Conservation (phyloP, 2,888 invertebrate species). For the Tortrix viridana region DNA sequence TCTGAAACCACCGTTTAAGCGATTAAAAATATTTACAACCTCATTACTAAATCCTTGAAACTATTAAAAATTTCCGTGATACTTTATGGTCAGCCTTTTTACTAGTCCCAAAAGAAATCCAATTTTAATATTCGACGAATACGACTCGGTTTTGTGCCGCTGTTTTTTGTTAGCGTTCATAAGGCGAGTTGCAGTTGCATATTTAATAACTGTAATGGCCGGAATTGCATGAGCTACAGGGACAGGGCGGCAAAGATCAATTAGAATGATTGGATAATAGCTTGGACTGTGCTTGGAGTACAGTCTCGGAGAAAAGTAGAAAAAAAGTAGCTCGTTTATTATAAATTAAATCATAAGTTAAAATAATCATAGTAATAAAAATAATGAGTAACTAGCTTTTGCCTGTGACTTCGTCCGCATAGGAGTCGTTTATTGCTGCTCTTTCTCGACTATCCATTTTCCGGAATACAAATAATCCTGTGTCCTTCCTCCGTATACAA, state of each 20-base stretch:
- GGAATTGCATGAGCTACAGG: constrained; percentile 23
- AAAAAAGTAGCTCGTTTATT: too few relatives aligned
- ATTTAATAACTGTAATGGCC: constrained; percentile 22
- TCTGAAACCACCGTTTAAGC: constrained; percentile 15
- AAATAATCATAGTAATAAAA: too few relatives aligned
- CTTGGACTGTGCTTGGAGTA: not conserved
- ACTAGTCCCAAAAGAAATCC: not conserved
- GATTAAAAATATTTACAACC: constrained; percentile 28
- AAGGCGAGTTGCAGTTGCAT: constrained; percentile 32
- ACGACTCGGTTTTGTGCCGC: not conserved
- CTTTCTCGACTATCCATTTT: too few relatives aligned
- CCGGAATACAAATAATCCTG: too few relatives aligned
- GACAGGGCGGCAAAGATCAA: constrained; percentile 29
- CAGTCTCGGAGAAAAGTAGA: not conserved
- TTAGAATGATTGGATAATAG: constrained; percentile 28
- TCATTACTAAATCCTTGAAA: constrained; percentile 20
- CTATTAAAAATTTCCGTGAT: constrained; percentile 23
- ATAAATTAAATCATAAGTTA: too few relatives aligned
- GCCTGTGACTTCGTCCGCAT: too few relatives aligned
- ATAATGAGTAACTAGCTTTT: too few relatives aligned
- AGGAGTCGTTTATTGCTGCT: too few relatives aligned
- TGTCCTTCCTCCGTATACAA: too few relatives aligned
- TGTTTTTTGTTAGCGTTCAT: not conserved
- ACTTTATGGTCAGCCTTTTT: constrained; percentile 1
- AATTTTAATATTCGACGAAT: not conserved